Evolutionary conservation across 2,888 invertebrate genomes (phyloP).

Genomic region (Pemphredon lugubris): DNA sequence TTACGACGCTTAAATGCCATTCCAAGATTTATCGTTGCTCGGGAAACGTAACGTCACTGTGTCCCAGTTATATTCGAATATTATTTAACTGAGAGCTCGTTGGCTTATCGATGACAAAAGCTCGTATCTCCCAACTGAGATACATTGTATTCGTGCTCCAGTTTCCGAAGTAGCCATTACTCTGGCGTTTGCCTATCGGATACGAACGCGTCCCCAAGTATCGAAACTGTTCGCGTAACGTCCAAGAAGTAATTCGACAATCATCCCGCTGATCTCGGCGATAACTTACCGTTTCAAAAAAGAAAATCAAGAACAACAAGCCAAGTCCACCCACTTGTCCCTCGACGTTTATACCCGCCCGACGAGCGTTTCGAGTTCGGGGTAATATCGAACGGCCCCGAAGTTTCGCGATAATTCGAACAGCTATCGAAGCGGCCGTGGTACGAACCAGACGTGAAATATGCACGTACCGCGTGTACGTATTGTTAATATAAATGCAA

Average conservation of each 20-base stretch:
- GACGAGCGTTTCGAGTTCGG: too few relatives aligned
- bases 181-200: not conserved
- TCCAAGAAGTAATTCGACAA: too few relatives aligned
- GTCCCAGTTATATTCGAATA: not conserved
- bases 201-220: not conserved
- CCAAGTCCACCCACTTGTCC: too few relatives aligned
- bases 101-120: constrained; percentile 14
- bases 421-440: not conserved
- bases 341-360: too few relatives aligned
- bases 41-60: not conserved
- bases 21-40: not conserved
- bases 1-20: too few relatives aligned
- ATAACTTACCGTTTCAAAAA: too few relatives aligned
- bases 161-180: constrained; percentile 14
- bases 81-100: not conserved
- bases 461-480: constrained; percentile 5
- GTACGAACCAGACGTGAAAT: not conserved
- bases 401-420: not conserved
- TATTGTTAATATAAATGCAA: constrained; percentile 54
- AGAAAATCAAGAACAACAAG: too few relatives aligned
- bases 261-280: too few relatives aligned
- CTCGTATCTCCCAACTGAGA: constrained; percentile 6
- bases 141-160: constrained; percentile 13
- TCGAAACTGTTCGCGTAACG: too few relatives aligned
- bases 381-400: not conserved